These are phyloP conservation scores for Papilio demoleus DNA, from an alignment of 2,888 invertebrate genomes.

Conservation along the genomic window DNA sequence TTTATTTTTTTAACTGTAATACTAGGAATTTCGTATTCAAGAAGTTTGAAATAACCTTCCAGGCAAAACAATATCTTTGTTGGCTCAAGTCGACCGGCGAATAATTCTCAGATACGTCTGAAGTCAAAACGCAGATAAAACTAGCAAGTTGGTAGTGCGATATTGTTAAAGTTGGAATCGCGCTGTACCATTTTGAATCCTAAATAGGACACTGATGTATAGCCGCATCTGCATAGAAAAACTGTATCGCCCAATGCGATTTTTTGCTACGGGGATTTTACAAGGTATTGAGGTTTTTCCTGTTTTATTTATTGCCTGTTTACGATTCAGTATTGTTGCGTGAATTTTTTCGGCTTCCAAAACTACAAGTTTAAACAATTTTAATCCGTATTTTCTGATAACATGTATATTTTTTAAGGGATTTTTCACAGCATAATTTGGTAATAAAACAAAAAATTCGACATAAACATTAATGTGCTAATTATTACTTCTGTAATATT, in stretches of 20 bases:
- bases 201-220: conserved; percentile 57
- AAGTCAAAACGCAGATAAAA: conserved; percentile 63
- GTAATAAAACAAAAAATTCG: too few species aligned
- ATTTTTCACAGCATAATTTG: too few species aligned
- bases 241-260: conserved; percentile 40
- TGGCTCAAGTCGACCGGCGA: conserved; percentile 49
- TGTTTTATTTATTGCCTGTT: conserved; percentile 40
- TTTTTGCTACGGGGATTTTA: conserved; percentile 41
- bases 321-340: conserved; percentile 40
- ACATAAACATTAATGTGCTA: too few species aligned
- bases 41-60: conserved; percentile 3
- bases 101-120: conserved; percentile 52
- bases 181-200: conserved; percentile 57
- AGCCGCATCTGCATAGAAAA: conserved; percentile 47
- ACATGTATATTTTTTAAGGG: neutral
- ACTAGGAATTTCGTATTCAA: conserved; percentile 17
- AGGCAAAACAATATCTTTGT: conserved; percentile 42
- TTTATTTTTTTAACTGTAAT: neutral
- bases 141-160: conserved; percentile 58
- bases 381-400: conserved; percentile 2
- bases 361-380: conserved; percentile 16
- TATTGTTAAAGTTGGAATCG: conserved; percentile 64
- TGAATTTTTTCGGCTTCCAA: conserved; percentile 33
- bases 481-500: too few species aligned
- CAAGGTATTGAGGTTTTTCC: conserved; percentile 42